Evolutionary conservation across 2,113 vertebrate genomes (phyloP).

Genomic region (Siniperca chuatsi): DNA sequence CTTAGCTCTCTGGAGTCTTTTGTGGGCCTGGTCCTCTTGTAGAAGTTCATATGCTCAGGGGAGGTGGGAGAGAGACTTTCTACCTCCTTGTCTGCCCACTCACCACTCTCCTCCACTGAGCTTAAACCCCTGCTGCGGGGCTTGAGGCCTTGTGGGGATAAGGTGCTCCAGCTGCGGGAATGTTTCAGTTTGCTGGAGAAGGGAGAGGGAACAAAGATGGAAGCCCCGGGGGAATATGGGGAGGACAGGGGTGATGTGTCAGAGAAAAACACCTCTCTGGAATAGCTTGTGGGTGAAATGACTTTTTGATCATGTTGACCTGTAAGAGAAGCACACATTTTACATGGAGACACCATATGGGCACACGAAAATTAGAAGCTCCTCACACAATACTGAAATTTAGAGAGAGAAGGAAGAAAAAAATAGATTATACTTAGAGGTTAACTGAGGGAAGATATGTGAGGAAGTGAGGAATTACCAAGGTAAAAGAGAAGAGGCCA

Average conservation of each 20-base stretch:
- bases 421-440: not conserved
- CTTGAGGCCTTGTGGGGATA: slow-evolving; percentile 65
- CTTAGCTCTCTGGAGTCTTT: slow-evolving; percentile 78
- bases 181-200: slow-evolving; percentile 78
- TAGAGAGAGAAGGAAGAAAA: not conserved
- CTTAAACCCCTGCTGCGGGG: slow-evolving; percentile 58
- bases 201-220: slow-evolving; percentile 75
- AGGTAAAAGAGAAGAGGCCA: slow-evolving; percentile 75
- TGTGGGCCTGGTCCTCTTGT: slow-evolving; percentile 66
- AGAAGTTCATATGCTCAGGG: slow-evolving; percentile 64
- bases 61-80: slow-evolving; percentile 62
- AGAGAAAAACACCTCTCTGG: slow-evolving; percentile 73
- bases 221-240: slow-evolving; percentile 74
- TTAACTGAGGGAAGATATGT: slow-evolving; percentile 24
- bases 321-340: slow-evolving; percentile 79
- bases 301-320: slow-evolving; percentile 74
- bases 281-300: slow-evolving; percentile 71
- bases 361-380: not conserved
- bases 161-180: slow-evolving; percentile 71
- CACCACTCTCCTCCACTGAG: slow-evolving; percentile 67
- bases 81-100: slow-evolving; percentile 57
- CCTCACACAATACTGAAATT: slow-evolving; percentile 15
- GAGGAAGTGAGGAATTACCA: slow-evolving; percentile 65
- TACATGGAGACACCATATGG: slow-evolving; percentile 64
- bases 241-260: slow-evolving; percentile 71